Evolutionary conservation across 2,797 vertebrate genomes (phyloP).

Genomic region (Betta splendens): DNA sequence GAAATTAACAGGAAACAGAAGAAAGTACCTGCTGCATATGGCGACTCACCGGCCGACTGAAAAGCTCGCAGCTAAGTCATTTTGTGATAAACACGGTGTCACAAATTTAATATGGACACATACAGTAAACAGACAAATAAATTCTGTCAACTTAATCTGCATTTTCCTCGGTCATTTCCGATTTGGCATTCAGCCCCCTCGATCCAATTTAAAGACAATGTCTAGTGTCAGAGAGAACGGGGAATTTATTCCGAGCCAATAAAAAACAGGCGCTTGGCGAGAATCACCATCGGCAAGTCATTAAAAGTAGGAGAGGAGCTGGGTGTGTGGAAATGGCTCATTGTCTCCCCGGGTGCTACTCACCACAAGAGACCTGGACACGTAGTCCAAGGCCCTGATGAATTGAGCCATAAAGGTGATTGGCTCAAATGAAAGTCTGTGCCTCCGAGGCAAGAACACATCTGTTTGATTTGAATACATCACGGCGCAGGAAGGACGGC

Average conservation of each 20-base stretch:
- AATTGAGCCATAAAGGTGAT: slow-evolving; percentile 78
- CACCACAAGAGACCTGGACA: slow-evolving; percentile 71
- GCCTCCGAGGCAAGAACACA: slow-evolving; percentile 67
- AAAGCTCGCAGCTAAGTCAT: slow-evolving; percentile 49
- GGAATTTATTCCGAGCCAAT: slow-evolving; percentile 73
- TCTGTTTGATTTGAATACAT: slow-evolving; percentile 72
- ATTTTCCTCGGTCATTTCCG: slow-evolving; percentile 64
- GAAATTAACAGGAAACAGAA: slow-evolving; percentile 44
- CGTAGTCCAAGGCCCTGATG: slow-evolving; percentile 64
- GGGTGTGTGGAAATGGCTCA: slow-evolving; percentile 65
- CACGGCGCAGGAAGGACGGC: slow-evolving; percentile 40
- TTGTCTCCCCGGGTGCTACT: slow-evolving; percentile 68
- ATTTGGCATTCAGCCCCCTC: slow-evolving; percentile 68
- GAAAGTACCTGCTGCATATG: slow-evolving; percentile 44
- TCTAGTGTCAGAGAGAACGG: slow-evolving; percentile 61
- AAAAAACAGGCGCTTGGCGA: slow-evolving; percentile 65
- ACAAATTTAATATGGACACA: slow-evolving; percentile 60
- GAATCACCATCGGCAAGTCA: slow-evolving; percentile 76
- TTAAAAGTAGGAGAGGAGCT: slow-evolving; percentile 74
- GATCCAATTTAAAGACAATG: slow-evolving; percentile 72
- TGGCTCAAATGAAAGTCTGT: slow-evolving; percentile 75
- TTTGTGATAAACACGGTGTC: slow-evolving; percentile 54
- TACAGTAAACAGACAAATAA: slow-evolving; percentile 64
- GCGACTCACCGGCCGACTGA: slow-evolving; percentile 40
- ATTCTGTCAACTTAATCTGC: slow-evolving; percentile 66